Evolutionary conservation across 2,797 vertebrate genomes (phyloP), one percentile per base, ranked within the genome.

Genomic region (Leuciscus waleckii): DNA sequence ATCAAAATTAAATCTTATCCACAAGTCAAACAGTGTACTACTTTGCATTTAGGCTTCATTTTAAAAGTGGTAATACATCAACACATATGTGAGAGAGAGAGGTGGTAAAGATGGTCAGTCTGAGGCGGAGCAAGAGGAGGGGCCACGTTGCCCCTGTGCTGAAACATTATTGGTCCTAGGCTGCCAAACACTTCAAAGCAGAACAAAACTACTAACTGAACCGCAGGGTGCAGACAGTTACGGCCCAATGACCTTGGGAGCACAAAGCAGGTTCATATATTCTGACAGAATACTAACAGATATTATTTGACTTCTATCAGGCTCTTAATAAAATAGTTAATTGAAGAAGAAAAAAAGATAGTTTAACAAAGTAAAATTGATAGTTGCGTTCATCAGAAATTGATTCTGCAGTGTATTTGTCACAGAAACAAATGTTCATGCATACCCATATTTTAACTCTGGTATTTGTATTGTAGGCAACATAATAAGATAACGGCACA

Each of bases 141-240:
- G n/a, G 76, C 35, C 32, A 61, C 23, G 16, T n/a, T 61, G 19
- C 35, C 23, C 37, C 35, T 16, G 23, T 41, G 54, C 75, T 29
- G 37, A 78, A 78, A 43, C 58, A 78, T 13, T 23, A 77, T 77
- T 78, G 56, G 56, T 29, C 76, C 43, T 29, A 41, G 73, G 23
- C 58, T 61, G 35, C 29, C 74, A 76, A 76, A 61, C 5, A 63
- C 76, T 78, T 78, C 37, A 63, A 78, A 29, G 23, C 56, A 29
- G 56, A 78, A 63, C 56, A 78, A 78, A 78, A 78, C 56, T 29
- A 77, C 74, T 7, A 58, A 17, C 51, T 58, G n/a, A 63, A 29
- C 37, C 2, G n/a, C 76, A 75, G 46, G 29, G 46, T 51, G 46
- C 71, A 77, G 54, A 61, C 35, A 41, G 54, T 61, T 26, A 19